Evolutionary conservation across 2,797 vertebrate genomes (phyloP), one percentile per base, ranked within the genome.

Genomic region (Pteropus rufus): DNA sequence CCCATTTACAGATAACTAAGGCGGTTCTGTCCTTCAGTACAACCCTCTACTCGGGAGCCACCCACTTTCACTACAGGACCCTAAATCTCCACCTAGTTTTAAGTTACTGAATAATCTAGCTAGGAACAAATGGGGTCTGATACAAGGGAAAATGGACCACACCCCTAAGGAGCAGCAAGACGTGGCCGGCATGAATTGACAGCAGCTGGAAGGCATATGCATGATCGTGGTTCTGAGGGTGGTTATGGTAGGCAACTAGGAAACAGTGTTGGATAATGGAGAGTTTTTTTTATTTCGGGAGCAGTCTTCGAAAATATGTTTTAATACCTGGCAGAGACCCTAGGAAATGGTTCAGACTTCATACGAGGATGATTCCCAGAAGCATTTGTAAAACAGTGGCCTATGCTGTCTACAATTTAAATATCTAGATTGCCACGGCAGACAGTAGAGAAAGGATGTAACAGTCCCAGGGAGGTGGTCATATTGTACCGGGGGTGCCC

Each of bases 401-500:
- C 49, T 4, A 1, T 46, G 31, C 49, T 29, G 14, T 8, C 8
- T 41, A 12, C 31, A 24, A 62, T 62, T 31, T 39, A 72, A 49
- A 24, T 76, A 10, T 34, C 36, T 44, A 10, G 29, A 26, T 54
- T 39, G 70, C 44, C 34, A 3, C 14, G 11, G 21, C 14, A 83
- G 29, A 75, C 34, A 26, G 44, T 11, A 72, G 44, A 64, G 34
- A 44, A 69, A 85, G 24, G 26, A 41, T 23, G 49, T 44, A 1
- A 10, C 26, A 88, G 34, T 23, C 16, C 67, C 23, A n/a, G 82
- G 82, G 70, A 65, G 60, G 7, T 15, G 1, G 23, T 15, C 31
- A 0, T 9, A 46, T 23, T 31, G 7, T 36, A 7, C 7, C 15
- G 1, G 0, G 3, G 24, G 21, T 24, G 62, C n/a, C 72, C 23